phyloP scores from a whole-genome alignment of 2,888 invertebrate genomes.

The Drosophila mayaguana region DNA sequence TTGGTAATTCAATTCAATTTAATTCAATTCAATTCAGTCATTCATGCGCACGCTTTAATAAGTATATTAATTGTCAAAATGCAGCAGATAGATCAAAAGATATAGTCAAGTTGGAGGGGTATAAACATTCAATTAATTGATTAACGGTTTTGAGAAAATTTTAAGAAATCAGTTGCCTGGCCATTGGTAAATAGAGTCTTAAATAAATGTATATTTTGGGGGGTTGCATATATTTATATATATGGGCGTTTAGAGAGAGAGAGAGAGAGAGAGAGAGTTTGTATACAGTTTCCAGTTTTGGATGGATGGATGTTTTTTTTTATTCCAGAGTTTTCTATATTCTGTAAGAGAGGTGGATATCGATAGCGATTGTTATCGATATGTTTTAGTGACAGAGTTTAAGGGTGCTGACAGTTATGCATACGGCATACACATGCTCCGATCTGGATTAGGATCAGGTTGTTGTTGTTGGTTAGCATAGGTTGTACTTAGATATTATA shows the following conservation, averaged over 20 bases:
- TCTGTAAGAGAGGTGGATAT: conserved; percentile 24
- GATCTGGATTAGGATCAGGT: conserved; percentile 44
- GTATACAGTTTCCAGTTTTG: conserved; percentile 19
- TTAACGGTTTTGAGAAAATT: conserved; percentile 17
- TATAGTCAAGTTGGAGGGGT: conserved; percentile 16
- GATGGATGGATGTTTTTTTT: neutral
- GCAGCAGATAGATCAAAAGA: conserved; percentile 34
- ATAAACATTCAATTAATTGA: conserved; percentile 50
- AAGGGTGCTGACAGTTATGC: conserved; percentile 52
- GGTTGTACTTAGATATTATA: conserved; percentile 26
- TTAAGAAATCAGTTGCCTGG: conserved; percentile 29
- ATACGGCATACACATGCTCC: conserved; percentile 62
- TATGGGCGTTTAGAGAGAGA: conserved; percentile 1
- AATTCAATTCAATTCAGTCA: conserved; percentile 38
- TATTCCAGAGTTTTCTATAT: conserved; percentile 28
- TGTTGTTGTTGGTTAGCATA: conserved; percentile 30
- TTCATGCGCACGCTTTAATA: conserved; percentile 61
- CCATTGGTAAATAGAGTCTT: conserved; percentile 27
- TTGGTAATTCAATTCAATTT: conserved; percentile 29
- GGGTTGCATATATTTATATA: neutral
- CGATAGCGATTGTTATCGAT: conserved; percentile 6
- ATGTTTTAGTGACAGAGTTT: conserved; percentile 52
- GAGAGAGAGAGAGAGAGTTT: neutral
- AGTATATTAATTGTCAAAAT: conserved; percentile 55
- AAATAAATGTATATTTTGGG: neutral